A percentile compares a stretch with the other conserved stretches of the same genome.
These are phyloP conservation scores for Tragulus kanchil DNA, from an alignment of 2,113 vertebrate genomes.

Conservation along the genomic window DNA sequence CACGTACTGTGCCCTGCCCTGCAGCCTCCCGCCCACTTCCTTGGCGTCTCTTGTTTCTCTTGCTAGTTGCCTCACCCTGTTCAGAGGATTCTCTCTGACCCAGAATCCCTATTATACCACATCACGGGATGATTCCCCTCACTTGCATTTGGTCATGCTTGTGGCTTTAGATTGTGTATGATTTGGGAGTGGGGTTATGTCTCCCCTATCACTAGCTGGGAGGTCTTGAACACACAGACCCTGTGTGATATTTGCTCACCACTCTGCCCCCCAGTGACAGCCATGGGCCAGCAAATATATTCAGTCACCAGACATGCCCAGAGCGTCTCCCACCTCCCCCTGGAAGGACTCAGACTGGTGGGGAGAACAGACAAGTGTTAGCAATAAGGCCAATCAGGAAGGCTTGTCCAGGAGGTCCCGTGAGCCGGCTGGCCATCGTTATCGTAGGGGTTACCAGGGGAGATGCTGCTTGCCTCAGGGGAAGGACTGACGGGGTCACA, in stretches of 20 bases:
- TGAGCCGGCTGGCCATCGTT: rapidly evolving
- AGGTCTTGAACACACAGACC: neutral
- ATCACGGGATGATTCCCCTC: too few relatives aligned
- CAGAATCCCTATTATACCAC: rapidly evolving
- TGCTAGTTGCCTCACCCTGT: neutral
- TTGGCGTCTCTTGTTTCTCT: neutral
- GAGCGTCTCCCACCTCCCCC: neutral
- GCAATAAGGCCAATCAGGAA: neutral
- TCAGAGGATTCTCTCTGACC: neutral
- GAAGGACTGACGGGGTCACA: neutral
- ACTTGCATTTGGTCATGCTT: neutral
- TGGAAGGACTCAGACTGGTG: neutral
- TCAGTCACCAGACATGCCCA: too few relatives aligned
- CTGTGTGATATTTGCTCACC: rapidly evolving
- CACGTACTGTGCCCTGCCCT: too few relatives aligned
- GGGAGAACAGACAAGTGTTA: neutral
- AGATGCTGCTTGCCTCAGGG: neutral
- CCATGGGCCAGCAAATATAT: neutral
- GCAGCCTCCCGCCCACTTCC: neutral
- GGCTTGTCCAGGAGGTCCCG: neutral
- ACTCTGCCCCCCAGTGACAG: neutral
- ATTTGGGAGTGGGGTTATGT: neutral
- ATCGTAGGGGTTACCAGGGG: neutral
- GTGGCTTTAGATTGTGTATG: neutral
- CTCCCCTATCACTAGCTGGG: neutral